Evolutionary conservation across 1,140 invertebrate species (phyloP).

Genomic region (Achatina immaculata): DNA sequence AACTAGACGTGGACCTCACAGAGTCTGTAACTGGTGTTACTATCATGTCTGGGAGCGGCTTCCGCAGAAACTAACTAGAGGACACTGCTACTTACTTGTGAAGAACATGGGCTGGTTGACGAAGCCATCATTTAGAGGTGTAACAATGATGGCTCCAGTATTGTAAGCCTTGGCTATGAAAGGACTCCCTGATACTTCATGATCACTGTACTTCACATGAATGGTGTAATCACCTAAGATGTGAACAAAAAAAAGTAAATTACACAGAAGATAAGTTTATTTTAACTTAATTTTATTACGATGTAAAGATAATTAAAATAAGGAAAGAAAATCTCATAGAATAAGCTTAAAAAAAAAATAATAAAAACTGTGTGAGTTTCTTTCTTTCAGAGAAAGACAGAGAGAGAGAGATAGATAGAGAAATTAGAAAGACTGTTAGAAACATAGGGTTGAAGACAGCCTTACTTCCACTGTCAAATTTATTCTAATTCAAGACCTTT

Average conservation of each 20-base stretch:
- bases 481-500: no score
- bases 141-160: slow-evolving; percentile 88
- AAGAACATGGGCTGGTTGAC: slow-evolving; percentile 93
- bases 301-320: neutral
- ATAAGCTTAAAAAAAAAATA: neutral
- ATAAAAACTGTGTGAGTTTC: no score
- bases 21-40: no score
- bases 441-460: no score
- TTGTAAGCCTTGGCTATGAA: slow-evolving; percentile 95
- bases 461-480: no score
- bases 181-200: slow-evolving; percentile 89
- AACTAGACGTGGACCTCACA: no score
- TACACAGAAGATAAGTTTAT: neutral
- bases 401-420: no score
- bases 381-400: no score
- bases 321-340: neutral
- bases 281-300: no score
- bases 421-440: no score
- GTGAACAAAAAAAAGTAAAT: neutral
- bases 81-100: slow-evolving; percentile 87
- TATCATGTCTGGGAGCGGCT: no score
- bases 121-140: slow-evolving; percentile 81
- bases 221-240: slow-evolving; percentile 28
- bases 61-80: no score
- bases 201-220: slow-evolving; percentile 87